Base-by-base conservation (phyloP, 2,888 invertebrate genomes). In the Tanypteryx hageni region DNA sequence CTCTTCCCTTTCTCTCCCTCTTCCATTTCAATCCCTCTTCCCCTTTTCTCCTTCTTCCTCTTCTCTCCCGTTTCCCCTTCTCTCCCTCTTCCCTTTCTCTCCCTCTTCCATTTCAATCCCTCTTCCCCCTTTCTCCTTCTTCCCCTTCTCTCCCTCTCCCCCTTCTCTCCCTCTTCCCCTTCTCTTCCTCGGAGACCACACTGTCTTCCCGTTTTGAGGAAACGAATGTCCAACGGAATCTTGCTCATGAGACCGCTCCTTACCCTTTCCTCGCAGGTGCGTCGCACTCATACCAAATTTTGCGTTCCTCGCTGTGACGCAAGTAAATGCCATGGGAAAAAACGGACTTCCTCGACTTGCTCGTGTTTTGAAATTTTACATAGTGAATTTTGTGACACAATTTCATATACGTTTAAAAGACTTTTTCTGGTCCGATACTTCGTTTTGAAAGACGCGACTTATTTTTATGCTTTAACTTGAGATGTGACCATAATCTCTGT, bases 171-270 rank as follows among this genome's bases (percentile, higher is more conserved):
- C 82, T 27, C 31, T n/a, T 18, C 18, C n/a, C 64, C 64, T 10
- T 64, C 0, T 0, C 64, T 14, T 0, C 64, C 22, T 76, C n/a
- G n/a, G n/a, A n/a, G n/a, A n/a, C n/a, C n/a, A n/a, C n/a, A n/a
- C n/a, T n/a, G n/a, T 76, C 76, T 27, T 76, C 76, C 76, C 76
- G 76, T 76, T 76, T 76, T 27, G 76, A 13, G 76, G 27, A 76
- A 18, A 61, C 61, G 61, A 61, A 22, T 27, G 7, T 10, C 7
- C 10, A n/a, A 76, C 76, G 76, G 76, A 76, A 76, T 76, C 76
- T 44, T 64, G 64, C 64, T n/a, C 64, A 9, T 18, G 16, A 44
- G 44, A 44, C 44, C 44, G 44, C 44, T 44, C 44, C 44, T 44
- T 44, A 44, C 44, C 44, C 44, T 5, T 44, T 44, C 44, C 44